A percentile compares a stretch with the other conserved stretches of the same genome.
phyloP scores from a whole-genome alignment of 2,113 vertebrate genomes.

The Columbina picui region DNA sequence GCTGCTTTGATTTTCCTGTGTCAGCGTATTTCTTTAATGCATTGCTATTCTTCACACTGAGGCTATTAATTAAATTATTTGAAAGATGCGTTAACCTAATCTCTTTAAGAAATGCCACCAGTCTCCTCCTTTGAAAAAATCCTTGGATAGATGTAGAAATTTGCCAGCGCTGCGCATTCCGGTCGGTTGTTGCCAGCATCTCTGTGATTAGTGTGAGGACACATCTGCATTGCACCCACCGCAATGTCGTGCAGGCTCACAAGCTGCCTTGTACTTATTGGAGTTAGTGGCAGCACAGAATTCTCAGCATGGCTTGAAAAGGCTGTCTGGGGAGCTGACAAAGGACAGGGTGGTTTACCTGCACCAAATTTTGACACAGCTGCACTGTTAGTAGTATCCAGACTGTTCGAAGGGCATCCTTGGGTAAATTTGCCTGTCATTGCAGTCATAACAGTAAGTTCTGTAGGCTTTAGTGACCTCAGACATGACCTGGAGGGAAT shows the following conservation, averaged over 20 bases:
- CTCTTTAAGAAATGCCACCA: neutral
- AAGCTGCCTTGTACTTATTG: neutral
- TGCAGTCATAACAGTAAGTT: neutral
- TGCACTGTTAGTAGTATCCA: neutral
- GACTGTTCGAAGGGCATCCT: neutral
- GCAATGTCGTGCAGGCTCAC: accelerated
- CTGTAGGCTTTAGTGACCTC: neutral
- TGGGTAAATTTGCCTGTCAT: neutral
- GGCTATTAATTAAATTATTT: neutral
- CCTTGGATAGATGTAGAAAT: neutral
- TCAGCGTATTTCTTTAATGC: neutral
- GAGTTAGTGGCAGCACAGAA: neutral
- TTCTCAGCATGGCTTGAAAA: neutral
- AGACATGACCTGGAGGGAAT: neutral
- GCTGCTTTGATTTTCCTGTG: neutral
- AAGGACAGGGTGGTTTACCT: neutral
- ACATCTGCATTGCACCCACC: neutral
- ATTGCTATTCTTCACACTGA: neutral
- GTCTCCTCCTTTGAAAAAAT: neutral
- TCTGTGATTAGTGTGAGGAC: neutral
- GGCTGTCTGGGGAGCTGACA: neutral
- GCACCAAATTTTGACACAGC: neutral
- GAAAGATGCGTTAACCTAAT: neutral
- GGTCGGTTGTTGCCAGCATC: accelerated
- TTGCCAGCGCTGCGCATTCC: neutral